Percentiles rank a stretch among this genome's conserved stretches.
phyloP scores from a whole-genome alignment of 2,113 vertebrate genomes.

The Tinamus guttatus region DNA sequence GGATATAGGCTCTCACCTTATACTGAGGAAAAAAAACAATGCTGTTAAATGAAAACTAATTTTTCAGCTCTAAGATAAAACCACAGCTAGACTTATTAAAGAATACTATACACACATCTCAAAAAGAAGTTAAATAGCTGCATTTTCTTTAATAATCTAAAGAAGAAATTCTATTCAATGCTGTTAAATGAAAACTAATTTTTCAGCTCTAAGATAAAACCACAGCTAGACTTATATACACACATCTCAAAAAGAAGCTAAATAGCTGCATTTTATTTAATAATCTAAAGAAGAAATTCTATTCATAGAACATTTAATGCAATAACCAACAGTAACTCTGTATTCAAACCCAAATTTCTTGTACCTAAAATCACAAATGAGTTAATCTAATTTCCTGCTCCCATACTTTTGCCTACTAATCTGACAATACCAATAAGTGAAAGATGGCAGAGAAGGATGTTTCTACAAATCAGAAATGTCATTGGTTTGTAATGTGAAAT shows the following conservation, averaged over 20 bases:
- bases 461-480: not conserved
- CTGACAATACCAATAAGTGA: not conserved
- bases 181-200: too few species aligned
- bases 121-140: not conserved
- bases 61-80: not conserved
- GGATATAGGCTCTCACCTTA: constrained; percentile 97
- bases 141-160: not conserved
- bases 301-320: not conserved
- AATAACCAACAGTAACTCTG: not conserved
- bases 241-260: not conserved
- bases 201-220: too few species aligned
- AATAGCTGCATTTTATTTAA: not conserved
- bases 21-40: constrained; percentile 80
- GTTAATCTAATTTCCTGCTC: not conserved
- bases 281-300: not conserved
- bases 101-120: not conserved
- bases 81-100: not conserved
- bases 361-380: not conserved
- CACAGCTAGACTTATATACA: too few species aligned
- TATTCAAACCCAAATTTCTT: not conserved
- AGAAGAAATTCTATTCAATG: not conserved
- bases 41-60: not conserved
- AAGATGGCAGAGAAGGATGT: not conserved
- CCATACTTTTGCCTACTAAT: not conserved
- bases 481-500: not conserved